Percentiles rank a stretch among this genome's conserved stretches.
phyloP scores from a whole-genome alignment of 2,797 vertebrate species.

The Heteromormyrus szaboi region DNA sequence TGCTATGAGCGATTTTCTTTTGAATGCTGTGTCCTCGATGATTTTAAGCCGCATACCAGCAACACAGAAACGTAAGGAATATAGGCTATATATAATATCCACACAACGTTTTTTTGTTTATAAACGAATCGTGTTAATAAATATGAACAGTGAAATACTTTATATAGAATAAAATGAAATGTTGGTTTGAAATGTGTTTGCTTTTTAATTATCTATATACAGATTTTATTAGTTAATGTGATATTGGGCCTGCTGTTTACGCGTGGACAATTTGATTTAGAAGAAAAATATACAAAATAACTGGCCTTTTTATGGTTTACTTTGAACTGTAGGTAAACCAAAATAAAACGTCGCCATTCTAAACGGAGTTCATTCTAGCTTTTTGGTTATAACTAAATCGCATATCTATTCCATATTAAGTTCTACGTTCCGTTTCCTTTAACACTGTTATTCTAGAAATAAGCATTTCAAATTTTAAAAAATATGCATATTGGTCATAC shows the following conservation, averaged over 20 bases:
- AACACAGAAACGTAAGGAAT: not conserved
- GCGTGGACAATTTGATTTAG: not conserved
- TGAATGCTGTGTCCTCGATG: not conserved
- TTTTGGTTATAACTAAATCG: not conserved
- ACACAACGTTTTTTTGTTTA: not conserved
- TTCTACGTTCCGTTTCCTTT: not conserved
- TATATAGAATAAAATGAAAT: not conserved
- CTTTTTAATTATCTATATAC: not conserved
- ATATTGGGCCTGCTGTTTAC: not conserved
- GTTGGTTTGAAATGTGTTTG: not conserved
- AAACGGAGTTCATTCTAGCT: not conserved
- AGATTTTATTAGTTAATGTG: not conserved
- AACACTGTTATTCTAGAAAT: not conserved
- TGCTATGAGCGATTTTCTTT: not conserved
- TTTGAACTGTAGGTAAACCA: not conserved
- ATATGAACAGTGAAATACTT: not conserved
- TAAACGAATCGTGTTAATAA: not conserved
- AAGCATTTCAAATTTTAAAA: not conserved
- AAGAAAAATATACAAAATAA: not conserved
- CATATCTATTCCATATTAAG: constrained; percentile 7
- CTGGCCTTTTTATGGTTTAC: not conserved
- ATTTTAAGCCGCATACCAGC: not conserved
- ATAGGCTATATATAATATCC: not conserved
- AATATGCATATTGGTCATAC: not conserved
- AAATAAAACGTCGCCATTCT: not conserved